Conservation (phyloP, 2,113 vertebrate genomes). For the Bucco capensis region DNA sequence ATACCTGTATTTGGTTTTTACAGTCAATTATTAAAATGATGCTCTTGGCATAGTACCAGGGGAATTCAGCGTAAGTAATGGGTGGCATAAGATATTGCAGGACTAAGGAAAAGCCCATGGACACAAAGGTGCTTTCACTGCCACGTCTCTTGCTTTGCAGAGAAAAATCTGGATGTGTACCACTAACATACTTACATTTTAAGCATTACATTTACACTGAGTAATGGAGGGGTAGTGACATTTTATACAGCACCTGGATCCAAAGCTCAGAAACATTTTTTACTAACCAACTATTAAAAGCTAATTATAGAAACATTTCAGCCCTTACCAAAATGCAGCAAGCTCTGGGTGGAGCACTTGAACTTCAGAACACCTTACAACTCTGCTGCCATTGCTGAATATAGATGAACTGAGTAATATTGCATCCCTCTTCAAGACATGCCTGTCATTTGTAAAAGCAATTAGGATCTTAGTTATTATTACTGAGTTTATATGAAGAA, state of each 20-base stretch:
- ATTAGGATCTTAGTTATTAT: not conserved
- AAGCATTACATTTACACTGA: not conserved
- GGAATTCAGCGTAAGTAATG: not conserved
- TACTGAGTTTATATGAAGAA: not conserved
- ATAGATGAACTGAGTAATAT: not conserved
- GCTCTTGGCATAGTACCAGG: not conserved
- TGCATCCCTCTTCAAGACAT: not conserved
- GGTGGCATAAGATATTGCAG: not conserved
- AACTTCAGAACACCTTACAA: not conserved
- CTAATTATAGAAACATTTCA: not conserved
- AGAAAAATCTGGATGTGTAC: not conserved
- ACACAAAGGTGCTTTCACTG: not conserved
- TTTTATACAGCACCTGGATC: not conserved
- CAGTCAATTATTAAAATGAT: not conserved
- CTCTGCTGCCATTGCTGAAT: fast-evolving
- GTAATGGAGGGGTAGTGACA: not conserved
- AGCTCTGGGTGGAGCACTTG: not conserved
- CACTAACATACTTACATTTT: not conserved
- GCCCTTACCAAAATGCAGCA: not conserved
- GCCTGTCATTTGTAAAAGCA: not conserved
- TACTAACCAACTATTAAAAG: not conserved
- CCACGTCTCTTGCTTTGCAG: not conserved
- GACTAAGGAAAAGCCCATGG: not conserved
- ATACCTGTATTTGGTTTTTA: slow-evolving; percentile 10
- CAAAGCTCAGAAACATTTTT: not conserved